Conservation (phyloP, 2,113 vertebrate genomes). For the Onychorhynchus coronatus region DNA sequence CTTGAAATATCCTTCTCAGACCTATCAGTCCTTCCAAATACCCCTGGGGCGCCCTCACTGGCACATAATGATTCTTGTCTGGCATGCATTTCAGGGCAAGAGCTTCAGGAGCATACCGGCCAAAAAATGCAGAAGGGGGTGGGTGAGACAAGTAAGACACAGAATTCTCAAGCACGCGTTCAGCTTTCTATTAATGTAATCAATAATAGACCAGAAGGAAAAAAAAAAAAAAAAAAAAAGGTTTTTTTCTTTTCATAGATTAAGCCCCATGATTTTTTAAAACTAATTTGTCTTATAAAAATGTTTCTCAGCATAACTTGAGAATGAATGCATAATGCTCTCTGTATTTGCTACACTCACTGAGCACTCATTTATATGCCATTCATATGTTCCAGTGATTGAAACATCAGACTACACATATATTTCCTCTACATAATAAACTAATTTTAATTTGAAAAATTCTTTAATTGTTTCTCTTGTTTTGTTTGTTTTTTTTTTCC, state of each 20-base stretch:
- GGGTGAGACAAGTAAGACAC: background rate
- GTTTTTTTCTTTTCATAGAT: background rate
- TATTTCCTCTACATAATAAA: background rate
- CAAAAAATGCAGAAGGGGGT: background rate
- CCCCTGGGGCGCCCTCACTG: background rate
- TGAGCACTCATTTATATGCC: constrained; percentile 22
- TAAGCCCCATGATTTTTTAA: fast-evolving
- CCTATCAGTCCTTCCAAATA: background rate
- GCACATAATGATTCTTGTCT: background rate
- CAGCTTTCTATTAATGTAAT: background rate
- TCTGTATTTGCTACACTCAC: background rate
- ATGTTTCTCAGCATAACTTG: background rate
- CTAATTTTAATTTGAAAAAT: background rate
- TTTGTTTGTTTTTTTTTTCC: background rate
- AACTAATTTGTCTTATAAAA: background rate
- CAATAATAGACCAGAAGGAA: background rate
- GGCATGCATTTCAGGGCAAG: background rate
- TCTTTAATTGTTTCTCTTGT: background rate
- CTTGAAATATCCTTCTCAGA: background rate
- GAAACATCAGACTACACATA: background rate
- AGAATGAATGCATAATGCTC: background rate
- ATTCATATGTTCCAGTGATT: background rate
- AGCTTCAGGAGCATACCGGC: background rate
- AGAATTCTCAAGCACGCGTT: background rate
- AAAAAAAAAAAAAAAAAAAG: background rate